Base-by-base conservation (phyloP, 2,888 invertebrate genomes). In the Trissoscelio sp. region DNA sequence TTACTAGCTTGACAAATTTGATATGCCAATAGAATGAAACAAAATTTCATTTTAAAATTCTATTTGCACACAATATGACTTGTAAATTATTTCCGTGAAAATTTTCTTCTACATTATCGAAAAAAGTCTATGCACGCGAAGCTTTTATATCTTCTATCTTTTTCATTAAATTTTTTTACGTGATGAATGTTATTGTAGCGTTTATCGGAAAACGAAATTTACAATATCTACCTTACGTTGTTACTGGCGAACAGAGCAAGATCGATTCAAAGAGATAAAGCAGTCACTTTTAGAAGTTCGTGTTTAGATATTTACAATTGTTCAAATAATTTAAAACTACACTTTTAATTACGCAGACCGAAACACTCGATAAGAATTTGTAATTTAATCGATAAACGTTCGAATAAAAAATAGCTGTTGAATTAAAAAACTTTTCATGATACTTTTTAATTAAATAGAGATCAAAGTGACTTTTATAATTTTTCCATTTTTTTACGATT, bases 21-120 rank as follows among this genome's bases (percentile, higher is more conserved):
- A n/a, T n/a, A n/a, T n/a, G n/a, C n/a, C n/a, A n/a, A n/a, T n/a
- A n/a, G n/a, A n/a, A n/a, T n/a, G n/a, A n/a, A n/a, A n/a, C n/a
- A n/a, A n/a, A n/a, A n/a, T n/a, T n/a, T n/a, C n/a, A 24, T 24
- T 24, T 24, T 24, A 37, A 37, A 37, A 24, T 24, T 24, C 24
- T 24, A 24, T n/a, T n/a, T n/a, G n/a, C n/a, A n/a, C n/a, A n/a
- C n/a, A 7, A 31, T 7, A 31, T 9, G 31, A 31, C 6, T 6
- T 31, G 46, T 46, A 18, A 48, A 22, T 48, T 48, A 48, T 22
- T n/a, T n/a, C n/a, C n/a, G 3, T 22, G 22, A 11, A 48, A 48
- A 48, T 16, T 48, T 48, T n/a, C 22, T 22, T 22, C 22, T n/a
- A 22, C 48, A 48, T 48, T 48, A 48, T 22, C 48, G 48, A 48